These are phyloP conservation scores for Protomyctophum bolini DNA, from an alignment of 2,113 vertebrate genomes.

Conservation along the genomic window DNA sequence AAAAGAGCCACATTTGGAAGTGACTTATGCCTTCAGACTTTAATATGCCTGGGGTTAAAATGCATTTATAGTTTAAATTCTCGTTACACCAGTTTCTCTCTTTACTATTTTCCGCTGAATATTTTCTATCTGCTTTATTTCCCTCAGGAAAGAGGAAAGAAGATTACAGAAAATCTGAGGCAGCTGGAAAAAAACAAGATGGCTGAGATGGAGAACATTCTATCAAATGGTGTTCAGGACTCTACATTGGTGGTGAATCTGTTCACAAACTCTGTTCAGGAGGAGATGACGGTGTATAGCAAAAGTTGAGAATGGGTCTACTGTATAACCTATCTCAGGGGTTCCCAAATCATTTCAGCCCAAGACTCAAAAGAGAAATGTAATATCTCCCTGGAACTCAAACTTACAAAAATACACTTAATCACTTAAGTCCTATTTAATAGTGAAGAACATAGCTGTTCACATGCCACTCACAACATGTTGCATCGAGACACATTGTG, in stretches of 20 bases:
- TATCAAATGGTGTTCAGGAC: slow-evolving; percentile 75
- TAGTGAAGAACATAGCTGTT: too few species aligned
- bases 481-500: too few species aligned
- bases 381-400: too few species aligned
- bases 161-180: slow-evolving; percentile 79
- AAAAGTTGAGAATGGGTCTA: slow-evolving; percentile 40
- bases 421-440: too few species aligned
- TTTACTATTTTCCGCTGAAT: neutral
- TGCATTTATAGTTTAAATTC: neutral
- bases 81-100: neutral
- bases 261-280: slow-evolving; percentile 79
- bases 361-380: too few species aligned
- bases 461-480: too few species aligned
- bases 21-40: too few species aligned
- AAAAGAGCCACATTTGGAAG: too few species aligned
- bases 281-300: slow-evolving; percentile 84
- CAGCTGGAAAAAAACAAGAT: slow-evolving; percentile 85
- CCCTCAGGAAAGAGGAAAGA: slow-evolving; percentile 81
- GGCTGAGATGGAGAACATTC: slow-evolving; percentile 81
- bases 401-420: too few species aligned
- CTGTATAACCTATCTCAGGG: neutral
- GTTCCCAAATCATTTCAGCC: too few species aligned
- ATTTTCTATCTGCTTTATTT: neutral
- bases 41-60: too few species aligned
- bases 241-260: slow-evolving; percentile 76